A percentile compares a stretch with the other conserved stretches of the same genome.
These are phyloP conservation scores for Propithecus deckenii DNA, from an alignment of 2,797 vertebrate genomes.

Conservation along the genomic window DNA sequence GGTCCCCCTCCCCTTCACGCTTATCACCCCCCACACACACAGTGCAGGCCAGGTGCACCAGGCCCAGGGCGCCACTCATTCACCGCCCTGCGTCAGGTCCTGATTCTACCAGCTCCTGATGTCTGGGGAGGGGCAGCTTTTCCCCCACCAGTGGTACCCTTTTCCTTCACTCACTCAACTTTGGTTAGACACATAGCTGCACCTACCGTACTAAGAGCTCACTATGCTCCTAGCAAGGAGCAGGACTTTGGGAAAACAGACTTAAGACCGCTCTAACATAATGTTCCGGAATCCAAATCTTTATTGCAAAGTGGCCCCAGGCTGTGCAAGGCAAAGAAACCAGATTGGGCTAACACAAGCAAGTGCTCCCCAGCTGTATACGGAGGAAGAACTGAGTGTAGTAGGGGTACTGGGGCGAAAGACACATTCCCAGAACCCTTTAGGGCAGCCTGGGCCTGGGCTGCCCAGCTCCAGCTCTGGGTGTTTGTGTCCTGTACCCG, in stretches of 20 bases:
- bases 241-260: background rate
- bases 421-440: background rate
- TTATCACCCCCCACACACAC: too few relatives aligned
- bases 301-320: background rate
- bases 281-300: background rate
- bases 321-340: background rate
- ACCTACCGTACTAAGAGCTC: background rate
- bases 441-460: background rate
- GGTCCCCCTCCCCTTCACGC: background rate
- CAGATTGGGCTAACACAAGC: background rate
- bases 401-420: background rate
- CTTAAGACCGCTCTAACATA: background rate
- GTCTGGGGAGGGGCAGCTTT: background rate
- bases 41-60: background rate
- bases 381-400: background rate
- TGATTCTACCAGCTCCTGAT: background rate
- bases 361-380: background rate
- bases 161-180: background rate
- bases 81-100: fast-evolving
- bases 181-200: background rate
- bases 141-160: fast-evolving
- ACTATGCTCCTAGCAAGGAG: background rate
- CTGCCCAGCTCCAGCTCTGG: background rate
- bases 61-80: background rate
- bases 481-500: too few relatives aligned